Percentiles rank a stretch among this genome's conserved stretches.
Conservation (phyloP, 2,113 vertebrate genomes). For the Solea senegalensis region DNA sequence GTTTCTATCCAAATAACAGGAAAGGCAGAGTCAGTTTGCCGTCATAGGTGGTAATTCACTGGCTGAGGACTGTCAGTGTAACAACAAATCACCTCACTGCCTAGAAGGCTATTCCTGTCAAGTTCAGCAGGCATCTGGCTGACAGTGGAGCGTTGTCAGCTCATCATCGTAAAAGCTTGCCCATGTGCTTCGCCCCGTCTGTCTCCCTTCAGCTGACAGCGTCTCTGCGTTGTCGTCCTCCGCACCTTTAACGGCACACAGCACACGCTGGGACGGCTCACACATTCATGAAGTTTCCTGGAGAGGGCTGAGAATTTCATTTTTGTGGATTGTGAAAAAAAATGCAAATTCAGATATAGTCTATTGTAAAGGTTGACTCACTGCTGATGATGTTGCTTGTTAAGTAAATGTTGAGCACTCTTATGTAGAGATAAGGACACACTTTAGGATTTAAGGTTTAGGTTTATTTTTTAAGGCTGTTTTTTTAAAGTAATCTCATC, state of each 20-base stretch:
- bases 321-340: too few relatives aligned
- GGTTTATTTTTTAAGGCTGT: too few relatives aligned
- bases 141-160: conserved; percentile 15
- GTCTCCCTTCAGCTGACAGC: not conserved
- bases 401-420: too few relatives aligned
- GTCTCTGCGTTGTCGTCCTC: not conserved
- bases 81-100: not conserved
- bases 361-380: too few relatives aligned
- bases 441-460: too few relatives aligned
- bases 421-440: too few relatives aligned
- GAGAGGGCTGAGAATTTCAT: too few relatives aligned
- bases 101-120: not conserved
- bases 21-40: not conserved
- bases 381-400: too few relatives aligned
- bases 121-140: not conserved
- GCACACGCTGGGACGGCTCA: not conserved
- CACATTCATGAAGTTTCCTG: not conserved
- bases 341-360: too few relatives aligned
- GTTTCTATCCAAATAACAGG: not conserved
- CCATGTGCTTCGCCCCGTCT: not conserved
- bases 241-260: not conserved
- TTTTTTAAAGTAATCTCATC: too few relatives aligned
- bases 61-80: not conserved
- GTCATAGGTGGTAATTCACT: not conserved
- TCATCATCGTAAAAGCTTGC: conserved; percentile 5